Evolutionary conservation across 2,113 vertebrate species (phyloP), one percentile per base, ranked within the genome.

Genomic region (Alouatta palliata): DNA sequence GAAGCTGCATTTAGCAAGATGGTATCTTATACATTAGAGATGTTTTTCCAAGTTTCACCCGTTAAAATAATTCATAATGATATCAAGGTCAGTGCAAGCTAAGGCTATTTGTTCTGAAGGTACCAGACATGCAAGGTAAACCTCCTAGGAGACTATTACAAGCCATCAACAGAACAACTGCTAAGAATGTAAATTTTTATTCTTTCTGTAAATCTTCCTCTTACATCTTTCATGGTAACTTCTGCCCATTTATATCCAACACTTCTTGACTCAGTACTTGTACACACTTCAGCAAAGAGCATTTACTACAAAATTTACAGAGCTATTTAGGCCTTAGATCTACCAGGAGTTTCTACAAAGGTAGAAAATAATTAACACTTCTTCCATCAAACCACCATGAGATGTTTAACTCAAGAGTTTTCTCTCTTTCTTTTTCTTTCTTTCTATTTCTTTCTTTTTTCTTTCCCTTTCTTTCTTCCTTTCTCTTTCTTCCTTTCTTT

Each of bases 1-100:
- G 95, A 97, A 94, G 88, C 95, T 95, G 93, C 97, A 96, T 98
- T 98, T 98, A 98, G 20, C 70, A 92, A 86, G 79, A 90, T 97
- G 96, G 58, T 87, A 76, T 85, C 97, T 98, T 97, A 97, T 97
- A 82, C 61, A 86, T 98, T 93, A 85, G 97, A 98, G 80, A 98
- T 92, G 81, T 97, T 97, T 94, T 93, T 79, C 76, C 40, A 96
- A 87, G 64, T 97, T 98, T 98, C 96, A 16, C 40, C 45, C 96
- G 91, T 97, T 98, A 98, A 98, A 98, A 98, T 98, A 98, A 97
- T 94, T 86, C 96, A 80, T 98, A 98, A 98, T 95, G 92, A 89
- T 97, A 97, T 66, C 97, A 98, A 98, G 97, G 98, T 98, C 97
- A 98, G 71, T 80, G 64, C 5, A 98, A 97, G 93, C 93, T 87